Percentiles rank a stretch among this genome's conserved stretches.
These are phyloP conservation scores for Conistra vaccinii DNA, from an alignment of 2,888 invertebrate species.

Conservation along the genomic window DNA sequence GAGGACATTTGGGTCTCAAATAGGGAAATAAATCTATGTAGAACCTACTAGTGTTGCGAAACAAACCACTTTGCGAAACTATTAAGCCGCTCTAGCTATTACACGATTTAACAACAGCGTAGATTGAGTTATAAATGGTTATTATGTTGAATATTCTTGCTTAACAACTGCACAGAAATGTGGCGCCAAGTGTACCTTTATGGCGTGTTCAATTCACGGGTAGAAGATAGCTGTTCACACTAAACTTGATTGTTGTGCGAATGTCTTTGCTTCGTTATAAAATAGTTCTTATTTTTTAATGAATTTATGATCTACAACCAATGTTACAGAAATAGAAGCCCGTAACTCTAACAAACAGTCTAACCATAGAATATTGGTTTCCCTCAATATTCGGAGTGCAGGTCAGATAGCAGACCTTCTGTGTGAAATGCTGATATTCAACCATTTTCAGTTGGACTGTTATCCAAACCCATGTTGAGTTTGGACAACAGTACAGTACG, in stretches of 20 bases:
- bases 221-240: not conserved
- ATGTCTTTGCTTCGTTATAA: not conserved
- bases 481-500: too few species aligned
- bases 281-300: not conserved
- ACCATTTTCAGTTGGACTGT: not conserved
- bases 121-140: constrained; percentile 61
- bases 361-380: not conserved
- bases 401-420: not conserved
- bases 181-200: not conserved
- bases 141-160: constrained; percentile 36
- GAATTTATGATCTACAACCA: not conserved
- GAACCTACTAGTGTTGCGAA: constrained; percentile 70
- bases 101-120: constrained; percentile 58
- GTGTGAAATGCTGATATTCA: not conserved
- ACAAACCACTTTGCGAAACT: constrained; percentile 69
- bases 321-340: not conserved
- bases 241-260: not conserved
- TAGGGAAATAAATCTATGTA: constrained; percentile 80
- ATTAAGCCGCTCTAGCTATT: constrained; percentile 63
- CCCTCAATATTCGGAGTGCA: not conserved
- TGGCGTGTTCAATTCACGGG: not conserved
- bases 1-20: constrained; percentile 74
- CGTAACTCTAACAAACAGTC: not conserved
- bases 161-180: constrained; percentile 5
- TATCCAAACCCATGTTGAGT: not conserved